A percentile compares a stretch with the other conserved stretches of the same genome.
These are phyloP conservation scores for Corvus hawaiiensis DNA, from an alignment of 2,113 vertebrate genomes.

Conservation along the genomic window DNA sequence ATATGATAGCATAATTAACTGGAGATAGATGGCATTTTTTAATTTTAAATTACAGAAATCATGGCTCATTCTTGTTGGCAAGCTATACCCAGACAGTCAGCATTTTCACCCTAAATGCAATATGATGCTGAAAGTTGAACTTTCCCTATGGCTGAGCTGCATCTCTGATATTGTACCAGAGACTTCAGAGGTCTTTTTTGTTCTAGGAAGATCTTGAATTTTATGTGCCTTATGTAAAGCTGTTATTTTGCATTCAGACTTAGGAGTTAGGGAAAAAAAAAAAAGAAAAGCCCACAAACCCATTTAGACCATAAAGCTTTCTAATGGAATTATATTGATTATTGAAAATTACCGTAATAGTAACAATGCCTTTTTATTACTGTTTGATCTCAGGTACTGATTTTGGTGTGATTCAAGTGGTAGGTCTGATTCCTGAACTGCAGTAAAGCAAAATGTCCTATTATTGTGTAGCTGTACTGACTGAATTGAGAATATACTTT, in stretches of 20 bases:
- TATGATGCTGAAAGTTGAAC: neutral
- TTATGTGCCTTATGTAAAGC: neutral
- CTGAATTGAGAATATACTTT: neutral
- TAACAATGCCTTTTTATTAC: neutral
- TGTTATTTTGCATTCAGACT: neutral
- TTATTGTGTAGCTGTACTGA: neutral
- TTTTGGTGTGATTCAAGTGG: neutral
- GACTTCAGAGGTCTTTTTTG: neutral
- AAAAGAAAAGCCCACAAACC: fast-evolving
- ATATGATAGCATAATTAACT: neutral
- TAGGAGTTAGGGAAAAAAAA: neutral
- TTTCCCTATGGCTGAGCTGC: neutral
- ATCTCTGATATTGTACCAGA: neutral
- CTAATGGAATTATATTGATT: neutral
- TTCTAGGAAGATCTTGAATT: neutral
- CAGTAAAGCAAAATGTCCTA: neutral
- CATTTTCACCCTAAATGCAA: neutral
- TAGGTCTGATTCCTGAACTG: neutral
- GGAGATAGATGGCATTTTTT: neutral
- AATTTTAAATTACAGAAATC: neutral
- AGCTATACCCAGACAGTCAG: neutral
- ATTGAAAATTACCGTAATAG: neutral
- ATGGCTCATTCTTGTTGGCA: neutral
- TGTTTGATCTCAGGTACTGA: neutral
- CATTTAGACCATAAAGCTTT: neutral